Base-by-base conservation (phyloP, 2,888 invertebrate genomes). In the Xanthorhoe spadicearia region DNA sequence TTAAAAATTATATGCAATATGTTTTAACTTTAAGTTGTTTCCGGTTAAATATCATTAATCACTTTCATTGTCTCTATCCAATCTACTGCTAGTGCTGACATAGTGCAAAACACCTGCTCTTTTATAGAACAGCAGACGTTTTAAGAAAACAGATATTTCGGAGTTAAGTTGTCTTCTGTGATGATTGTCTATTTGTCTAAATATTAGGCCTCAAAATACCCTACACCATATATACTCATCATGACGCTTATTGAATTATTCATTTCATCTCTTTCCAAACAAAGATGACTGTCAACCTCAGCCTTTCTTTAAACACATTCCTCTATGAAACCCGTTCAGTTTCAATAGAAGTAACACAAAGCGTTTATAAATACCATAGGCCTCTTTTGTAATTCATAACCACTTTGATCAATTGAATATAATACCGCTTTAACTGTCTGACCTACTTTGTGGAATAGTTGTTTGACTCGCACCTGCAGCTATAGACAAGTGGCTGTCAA, bases 391-490 rank as follows among this genome's bases (percentile, higher is more conserved):
- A 49, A 58, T 23, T 60, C 48, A 62, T 50, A 61, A 62, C 53
- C 18, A 19, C 52, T 53, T 65, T 61, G 49, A 69, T 69, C 66
- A 68, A 70, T 64, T 60, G 52, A 55, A 63, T 61, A 58, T 64
- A 64, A 56, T 46, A 35, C 64, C 56, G 59, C 19, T 64, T 23
- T 66, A 61, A 53, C 61, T 61, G 68, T 64, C 59, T 69, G 72
- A 69, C 72, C 72, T 66, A 73, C 69, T 46, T 73, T 67, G 52
- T 18, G 57, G 55, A 71, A 71, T 71, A 68, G 69, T 70, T 64
- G 73, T 66, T 68, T 57, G 58, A 64, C 61, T 68, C 53, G 64
- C 59, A 66, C 56, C 63, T 62, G 61, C 15, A 15, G 56, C 61
- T 66, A 28, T 67, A 69, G 64, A 66, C 64, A 66, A 66, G 59